These are phyloP conservation scores for Suillia variegata DNA, from an alignment of 2,888 invertebrate genomes.

Conservation along the genomic window DNA sequence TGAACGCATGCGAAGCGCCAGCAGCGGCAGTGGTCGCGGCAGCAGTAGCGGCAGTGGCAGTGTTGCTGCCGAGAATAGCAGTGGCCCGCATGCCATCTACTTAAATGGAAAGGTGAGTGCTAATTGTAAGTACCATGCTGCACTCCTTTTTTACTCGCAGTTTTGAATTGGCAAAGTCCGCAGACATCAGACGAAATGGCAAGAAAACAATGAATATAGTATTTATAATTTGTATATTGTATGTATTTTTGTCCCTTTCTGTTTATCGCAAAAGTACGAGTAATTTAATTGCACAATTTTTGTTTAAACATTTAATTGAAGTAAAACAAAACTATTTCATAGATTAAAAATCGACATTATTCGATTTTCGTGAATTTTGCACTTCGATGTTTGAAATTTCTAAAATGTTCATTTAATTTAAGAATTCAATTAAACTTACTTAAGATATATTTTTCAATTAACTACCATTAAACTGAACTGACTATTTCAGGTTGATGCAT, in stretches of 20 bases:
- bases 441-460: constrained; percentile 26
- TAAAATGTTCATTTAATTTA: constrained; percentile 1
- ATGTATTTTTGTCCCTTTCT: too few relatives aligned
- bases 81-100: constrained; percentile 37
- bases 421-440: constrained; percentile 5
- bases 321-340: too few relatives aligned
- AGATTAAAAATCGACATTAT: too few relatives aligned
- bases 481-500: constrained; percentile 56
- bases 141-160: neutral
- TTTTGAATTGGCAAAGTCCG: neutral
- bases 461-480: constrained; percentile 29
- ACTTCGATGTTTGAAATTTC: too few relatives aligned
- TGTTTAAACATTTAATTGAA: too few relatives aligned
- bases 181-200: too few relatives aligned
- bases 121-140: constrained; percentile 45
- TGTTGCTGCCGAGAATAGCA: too few relatives aligned
- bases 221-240: too few relatives aligned
- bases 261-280: too few relatives aligned
- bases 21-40: constrained; percentile 31
- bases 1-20: constrained; percentile 29
- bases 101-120: constrained; percentile 57
- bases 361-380: too few relatives aligned
- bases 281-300: too few relatives aligned
- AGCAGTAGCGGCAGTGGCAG: constrained; percentile 16
- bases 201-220: too few relatives aligned